Evolutionary conservation across 2,797 vertebrate genomes (phyloP), one percentile per base, ranked within the genome.

Genomic region (Thunnus albacares): DNA sequence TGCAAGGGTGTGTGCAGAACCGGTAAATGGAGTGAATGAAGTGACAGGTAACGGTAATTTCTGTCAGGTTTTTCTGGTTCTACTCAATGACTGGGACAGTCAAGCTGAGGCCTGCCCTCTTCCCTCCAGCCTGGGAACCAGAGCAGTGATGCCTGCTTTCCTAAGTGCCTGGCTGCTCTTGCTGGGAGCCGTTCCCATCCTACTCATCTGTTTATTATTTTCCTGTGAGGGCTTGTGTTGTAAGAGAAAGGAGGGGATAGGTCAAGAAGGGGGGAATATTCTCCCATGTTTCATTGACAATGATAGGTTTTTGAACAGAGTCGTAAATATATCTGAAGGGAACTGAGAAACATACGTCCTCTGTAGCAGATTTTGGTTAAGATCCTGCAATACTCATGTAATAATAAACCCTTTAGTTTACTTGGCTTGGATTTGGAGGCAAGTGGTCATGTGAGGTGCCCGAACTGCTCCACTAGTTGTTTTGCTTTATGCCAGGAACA

Each of bases 121-220:
- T 80, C 84, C 75, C 85, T 82, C 70, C 79, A 90, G 92, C 93
- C 91, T 96, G 95, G 95, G 96, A 96, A 96, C 94, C 87, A 60
- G 83, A 85, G 83, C 82, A 81, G 66, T 24, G 81, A 86, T 87
- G 89, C 83, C 78, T 78, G 75, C 82, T 89, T 87, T 83, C 89
- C 71, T 90, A 89, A 93, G 91, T 87, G 90, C 86, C 89, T 94
- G 84, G 81, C 90, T 87, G 85, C 91, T 93, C 82, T 92, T 43
- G 35, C 93, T 90, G 82, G 89, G 88, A 94, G 89, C 83, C 14
- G 87, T 96, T 96, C 94, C 93, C 95, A 95, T 93, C 91, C 89
- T 77, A 84, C 93, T 96, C 93, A 95, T 96, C 94, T 94, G 95
- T 96, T 96, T 96, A 94, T 95, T 96, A 94, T 96, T 96, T 95